Evolutionary conservation across 2,113 vertebrate genomes (phyloP).

Genomic region (Eonycteris spelaea): DNA sequence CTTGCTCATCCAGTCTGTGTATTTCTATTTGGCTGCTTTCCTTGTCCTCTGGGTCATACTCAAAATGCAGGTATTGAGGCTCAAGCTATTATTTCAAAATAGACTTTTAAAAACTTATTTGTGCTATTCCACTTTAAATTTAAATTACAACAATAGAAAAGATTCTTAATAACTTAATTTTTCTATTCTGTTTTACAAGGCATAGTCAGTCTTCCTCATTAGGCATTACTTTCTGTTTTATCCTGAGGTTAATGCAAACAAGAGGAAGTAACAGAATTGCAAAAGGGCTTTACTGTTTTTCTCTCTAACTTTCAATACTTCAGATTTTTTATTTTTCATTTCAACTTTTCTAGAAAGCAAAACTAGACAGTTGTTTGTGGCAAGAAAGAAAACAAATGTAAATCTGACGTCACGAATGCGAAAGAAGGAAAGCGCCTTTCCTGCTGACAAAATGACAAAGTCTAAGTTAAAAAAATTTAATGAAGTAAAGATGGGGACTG

Average conservation of each 20-base stretch:
- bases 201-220: background rate
- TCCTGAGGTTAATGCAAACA: background rate
- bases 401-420: background rate
- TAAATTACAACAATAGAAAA: background rate
- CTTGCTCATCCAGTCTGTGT: background rate
- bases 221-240: background rate
- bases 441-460: background rate
- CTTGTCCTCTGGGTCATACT: background rate
- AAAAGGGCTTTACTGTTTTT: background rate
- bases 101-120: background rate
- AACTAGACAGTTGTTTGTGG: background rate
- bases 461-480: background rate
- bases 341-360: conserved; percentile 23
- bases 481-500: accelerated
- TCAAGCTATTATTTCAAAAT: background rate
- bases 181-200: no score
- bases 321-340: background rate
- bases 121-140: background rate
- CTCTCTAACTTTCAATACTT: background rate
- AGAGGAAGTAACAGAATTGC: background rate
- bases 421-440: background rate
- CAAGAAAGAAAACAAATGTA: background rate
- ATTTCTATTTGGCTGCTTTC: background rate
- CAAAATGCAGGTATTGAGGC: no score
- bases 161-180: background rate